phyloP scores from a whole-genome alignment of 2,888 invertebrate species.

The Troglohyphantes excavatus region DNA sequence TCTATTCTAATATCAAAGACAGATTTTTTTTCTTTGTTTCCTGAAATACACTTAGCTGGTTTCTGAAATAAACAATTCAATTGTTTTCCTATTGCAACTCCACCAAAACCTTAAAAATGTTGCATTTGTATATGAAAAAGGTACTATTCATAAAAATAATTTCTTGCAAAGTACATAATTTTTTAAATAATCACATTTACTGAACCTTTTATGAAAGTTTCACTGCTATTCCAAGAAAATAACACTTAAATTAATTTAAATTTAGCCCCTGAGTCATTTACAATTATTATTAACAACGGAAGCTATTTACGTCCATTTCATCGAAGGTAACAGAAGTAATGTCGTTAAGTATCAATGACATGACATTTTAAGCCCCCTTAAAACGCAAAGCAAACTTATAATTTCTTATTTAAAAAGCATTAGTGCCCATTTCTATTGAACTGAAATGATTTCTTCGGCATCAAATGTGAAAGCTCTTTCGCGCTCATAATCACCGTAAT shows the following conservation, averaged over 20 bases:
- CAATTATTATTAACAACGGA: background rate
- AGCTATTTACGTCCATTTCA: background rate
- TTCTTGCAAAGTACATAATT: background rate
- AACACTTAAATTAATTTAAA: background rate
- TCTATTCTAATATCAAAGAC: too few species aligned
- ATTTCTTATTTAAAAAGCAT: constrained; percentile 33
- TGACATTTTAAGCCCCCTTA: constrained; percentile 18
- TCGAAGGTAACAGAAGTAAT: background rate
- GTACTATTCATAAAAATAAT: background rate
- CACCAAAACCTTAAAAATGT: background rate
- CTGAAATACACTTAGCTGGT: too few species aligned
- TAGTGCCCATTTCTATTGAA: constrained; percentile 35
- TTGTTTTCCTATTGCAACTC: too few species aligned
- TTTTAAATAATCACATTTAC: background rate
- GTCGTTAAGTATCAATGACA: background rate
- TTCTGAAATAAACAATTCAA: too few species aligned
- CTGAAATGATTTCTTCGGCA: constrained; percentile 35
- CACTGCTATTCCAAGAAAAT: background rate
- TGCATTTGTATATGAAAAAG: background rate
- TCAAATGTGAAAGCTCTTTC: constrained; percentile 11
- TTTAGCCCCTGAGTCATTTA: background rate
- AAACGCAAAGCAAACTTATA: constrained; percentile 4
- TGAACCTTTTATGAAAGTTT: background rate
- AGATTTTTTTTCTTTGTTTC: too few species aligned
- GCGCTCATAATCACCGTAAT: constrained; percentile 48